Percentiles rank a stretch among this genome's conserved stretches.
These are phyloP conservation scores for Ataeniobius toweri DNA, from an alignment of 2,797 vertebrate genomes.

Conservation along the genomic window DNA sequence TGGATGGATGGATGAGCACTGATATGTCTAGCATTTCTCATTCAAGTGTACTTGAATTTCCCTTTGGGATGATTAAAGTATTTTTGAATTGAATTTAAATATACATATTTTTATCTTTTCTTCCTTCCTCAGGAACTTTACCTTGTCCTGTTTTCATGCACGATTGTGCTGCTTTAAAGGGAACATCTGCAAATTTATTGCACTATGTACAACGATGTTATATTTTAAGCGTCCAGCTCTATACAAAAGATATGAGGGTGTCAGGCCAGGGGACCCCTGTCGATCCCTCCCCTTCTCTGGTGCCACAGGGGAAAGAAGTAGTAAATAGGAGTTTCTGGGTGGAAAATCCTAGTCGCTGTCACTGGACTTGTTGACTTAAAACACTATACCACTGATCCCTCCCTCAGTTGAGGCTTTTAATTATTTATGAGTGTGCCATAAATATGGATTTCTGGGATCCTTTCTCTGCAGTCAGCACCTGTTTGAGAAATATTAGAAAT, in stretches of 20 bases:
- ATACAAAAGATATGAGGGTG: not conserved
- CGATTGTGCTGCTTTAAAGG: not conserved
- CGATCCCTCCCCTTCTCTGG: not conserved
- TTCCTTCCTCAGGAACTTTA: not conserved
- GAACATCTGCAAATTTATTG: not conserved
- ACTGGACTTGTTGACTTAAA: constrained; percentile 48
- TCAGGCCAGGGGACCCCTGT: not conserved
- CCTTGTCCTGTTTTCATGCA: not conserved
- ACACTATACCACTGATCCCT: constrained; percentile 42
- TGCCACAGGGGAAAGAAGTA: not conserved
- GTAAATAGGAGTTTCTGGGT: constrained; percentile 54
- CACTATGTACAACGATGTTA: not conserved
- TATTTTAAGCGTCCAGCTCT: not conserved
- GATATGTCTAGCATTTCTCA: not conserved
- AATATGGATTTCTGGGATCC: constrained; percentile 47
- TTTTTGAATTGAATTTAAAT: not conserved
- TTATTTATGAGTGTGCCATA: constrained; percentile 45
- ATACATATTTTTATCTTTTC: not conserved
- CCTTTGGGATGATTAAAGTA: too few relatives aligned
- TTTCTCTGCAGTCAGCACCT: constrained; percentile 9
- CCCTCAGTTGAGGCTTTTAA: constrained; percentile 29
- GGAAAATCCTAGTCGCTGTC: constrained; percentile 62
- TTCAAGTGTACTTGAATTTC: not conserved
- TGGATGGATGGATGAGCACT: not conserved
- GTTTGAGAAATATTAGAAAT: constrained; percentile 6